phyloP scores from a whole-genome alignment of 2,888 invertebrate species.

The Perizoma affinitatum region DNA sequence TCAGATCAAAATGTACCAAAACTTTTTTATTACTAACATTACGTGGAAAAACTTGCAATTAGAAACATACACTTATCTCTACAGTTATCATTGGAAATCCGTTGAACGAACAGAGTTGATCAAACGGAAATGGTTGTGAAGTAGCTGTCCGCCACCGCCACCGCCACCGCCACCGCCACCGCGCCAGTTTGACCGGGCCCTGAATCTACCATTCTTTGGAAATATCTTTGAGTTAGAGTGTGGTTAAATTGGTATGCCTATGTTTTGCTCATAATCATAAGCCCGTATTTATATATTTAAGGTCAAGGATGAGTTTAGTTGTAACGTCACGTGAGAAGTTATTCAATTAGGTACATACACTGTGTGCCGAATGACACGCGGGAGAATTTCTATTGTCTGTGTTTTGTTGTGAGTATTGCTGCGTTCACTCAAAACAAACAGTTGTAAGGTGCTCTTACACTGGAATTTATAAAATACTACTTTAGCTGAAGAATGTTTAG shows the following conservation, averaged over 20 bases:
- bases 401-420: conserved; percentile 33
- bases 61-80: too few relatives aligned
- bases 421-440: conserved; percentile 3
- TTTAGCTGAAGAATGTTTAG: too few relatives aligned
- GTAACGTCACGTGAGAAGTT: conserved; percentile 54
- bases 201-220: conserved; percentile 6
- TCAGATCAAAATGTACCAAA: too few relatives aligned
- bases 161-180: too few relatives aligned
- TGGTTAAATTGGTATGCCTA: conserved; percentile 37
- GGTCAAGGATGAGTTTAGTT: conserved; percentile 67
- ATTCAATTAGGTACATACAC: conserved; percentile 39
- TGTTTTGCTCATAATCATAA: conserved; percentile 33
- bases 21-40: too few relatives aligned
- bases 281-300: conserved; percentile 54
- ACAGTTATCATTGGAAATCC: too few relatives aligned
- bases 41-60: too few relatives aligned
- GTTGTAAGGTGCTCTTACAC: not conserved
- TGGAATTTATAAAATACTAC: not conserved
- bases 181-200: too few relatives aligned
- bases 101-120: too few relatives aligned
- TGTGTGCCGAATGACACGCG: conserved; percentile 49
- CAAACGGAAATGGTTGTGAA: too few relatives aligned
- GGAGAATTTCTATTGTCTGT: conserved; percentile 50
- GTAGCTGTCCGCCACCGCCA: too few relatives aligned
- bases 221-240: conserved; percentile 30